Percentiles rank a stretch among this genome's conserved stretches.
Conservation (phyloP, 1,140 invertebrate genomes). For the Zaprionus ghesquierei region DNA sequence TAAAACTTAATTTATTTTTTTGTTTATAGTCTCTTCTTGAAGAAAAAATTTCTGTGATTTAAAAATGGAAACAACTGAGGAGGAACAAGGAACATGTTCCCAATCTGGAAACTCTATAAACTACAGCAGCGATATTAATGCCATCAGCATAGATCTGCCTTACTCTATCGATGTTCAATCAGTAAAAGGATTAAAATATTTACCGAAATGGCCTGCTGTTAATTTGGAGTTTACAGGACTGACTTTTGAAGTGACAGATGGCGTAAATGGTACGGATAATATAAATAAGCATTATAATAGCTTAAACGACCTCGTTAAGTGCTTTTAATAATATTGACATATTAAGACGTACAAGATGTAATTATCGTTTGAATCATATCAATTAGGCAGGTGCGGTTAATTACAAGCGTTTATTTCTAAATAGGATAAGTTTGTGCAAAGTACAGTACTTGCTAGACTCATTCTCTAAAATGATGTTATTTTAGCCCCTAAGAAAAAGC, state of each 20-base stretch:
- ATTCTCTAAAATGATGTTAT: not conserved
- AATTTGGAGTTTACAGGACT: slow-evolving; percentile 89
- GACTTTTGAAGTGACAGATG: slow-evolving; percentile 86
- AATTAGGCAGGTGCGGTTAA: not conserved
- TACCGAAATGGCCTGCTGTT: slow-evolving; percentile 86
- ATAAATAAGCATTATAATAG: not conserved
- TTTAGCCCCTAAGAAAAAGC: slow-evolving; percentile 52
- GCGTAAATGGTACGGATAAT: slow-evolving; percentile 83
- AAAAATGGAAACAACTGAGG: slow-evolving; percentile 37
- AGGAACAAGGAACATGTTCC: slow-evolving; percentile 22
- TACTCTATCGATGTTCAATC: slow-evolving; percentile 52
- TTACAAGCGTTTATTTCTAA: not conserved
- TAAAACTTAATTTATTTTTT: not conserved
- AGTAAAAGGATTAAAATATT: slow-evolving; percentile 83
- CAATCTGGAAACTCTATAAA: slow-evolving; percentile 61
- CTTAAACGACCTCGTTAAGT: slow-evolving; percentile 45
- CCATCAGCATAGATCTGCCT: slow-evolving; percentile 60
- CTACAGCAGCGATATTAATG: slow-evolving; percentile 79
- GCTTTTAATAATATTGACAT: not conserved
- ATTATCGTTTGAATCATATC: not conserved
- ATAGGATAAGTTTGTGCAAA: not conserved
- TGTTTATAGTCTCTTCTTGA: not conserved
- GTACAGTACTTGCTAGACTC: not conserved
- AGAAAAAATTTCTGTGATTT: not conserved
- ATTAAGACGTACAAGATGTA: not conserved